These are phyloP conservation scores for Dreissena polymorpha DNA, from an alignment of 1,140 invertebrate genomes.

Conservation along the genomic window DNA sequence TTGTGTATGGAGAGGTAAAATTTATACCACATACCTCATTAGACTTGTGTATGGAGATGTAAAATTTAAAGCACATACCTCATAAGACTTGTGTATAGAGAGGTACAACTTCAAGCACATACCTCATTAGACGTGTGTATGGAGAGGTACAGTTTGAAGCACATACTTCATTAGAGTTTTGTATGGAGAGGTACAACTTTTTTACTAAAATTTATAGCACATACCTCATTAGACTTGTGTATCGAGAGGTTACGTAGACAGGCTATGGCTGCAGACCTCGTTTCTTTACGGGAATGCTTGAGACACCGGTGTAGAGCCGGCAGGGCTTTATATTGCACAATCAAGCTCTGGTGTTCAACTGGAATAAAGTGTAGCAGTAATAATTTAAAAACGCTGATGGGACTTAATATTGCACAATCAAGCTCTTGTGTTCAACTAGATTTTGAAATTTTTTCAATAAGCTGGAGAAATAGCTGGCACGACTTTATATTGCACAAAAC, in stretches of 20 bases:
- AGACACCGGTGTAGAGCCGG: conserved; percentile 62
- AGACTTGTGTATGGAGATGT: no score
- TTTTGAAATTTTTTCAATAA: background rate
- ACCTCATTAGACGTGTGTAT: no score
- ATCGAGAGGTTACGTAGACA: conserved; percentile 72
- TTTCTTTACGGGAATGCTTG: conserved; percentile 52
- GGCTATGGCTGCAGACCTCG: conserved; percentile 65
- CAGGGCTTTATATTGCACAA: conserved; percentile 65
- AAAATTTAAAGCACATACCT: no score
- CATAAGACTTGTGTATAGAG: no score
- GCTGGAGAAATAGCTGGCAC: conserved; percentile 45
- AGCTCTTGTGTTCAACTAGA: conserved; percentile 67
- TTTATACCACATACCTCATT: no score
- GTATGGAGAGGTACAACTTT: no score
- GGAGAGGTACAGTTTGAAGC: no score
- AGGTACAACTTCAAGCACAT: no score
- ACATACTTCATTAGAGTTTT: no score
- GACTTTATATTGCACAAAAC: conserved; percentile 66
- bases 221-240: conserved; percentile 71
- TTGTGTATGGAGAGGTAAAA: no score
- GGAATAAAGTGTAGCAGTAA: conserved; percentile 30
- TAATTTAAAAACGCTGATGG: conserved; percentile 41
- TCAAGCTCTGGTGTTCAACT: conserved; percentile 69
- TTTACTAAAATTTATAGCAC: no score
- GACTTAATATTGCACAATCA: conserved; percentile 65